Base-by-base conservation (phyloP, 2,113 vertebrate genomes). In the Takifugu flavidus region DNA sequence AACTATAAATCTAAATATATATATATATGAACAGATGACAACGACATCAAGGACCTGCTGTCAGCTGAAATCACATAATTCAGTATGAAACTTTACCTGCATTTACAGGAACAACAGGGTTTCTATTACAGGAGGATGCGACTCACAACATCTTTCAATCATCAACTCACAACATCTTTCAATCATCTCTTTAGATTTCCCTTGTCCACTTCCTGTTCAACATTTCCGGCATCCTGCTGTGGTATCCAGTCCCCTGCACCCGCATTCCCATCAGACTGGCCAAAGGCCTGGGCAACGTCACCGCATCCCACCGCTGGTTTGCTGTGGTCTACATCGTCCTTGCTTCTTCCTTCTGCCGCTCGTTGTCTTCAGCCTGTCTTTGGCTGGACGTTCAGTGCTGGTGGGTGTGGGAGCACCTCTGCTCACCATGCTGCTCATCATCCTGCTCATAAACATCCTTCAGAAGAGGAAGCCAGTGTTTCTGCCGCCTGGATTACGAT, bases 201-300 rank as follows among this genome's bases (percentile, higher is more conserved):
- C 86, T 99, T 29, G 96, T 95, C 67, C 96, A 99, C 87, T 95
- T 99, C 70, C 93, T 99, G 86, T 99, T 98, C 90, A 99, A 98
- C 75, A 51, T 98, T 71, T 93, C 94, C 0, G 96, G 96, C 56
- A 97, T 98, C 74, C 0, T 95, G 52, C 87, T 99, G 46, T 99
- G 93, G 92, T 99, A 98, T 69, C 94, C 95, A 0, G 62, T 99
- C 54, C 96, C 96, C 1, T 89, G 89, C 45, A 94, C 92, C 7
- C 93, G 96, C 11, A 0, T 98, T 50, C 96, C 96, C n/a, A 95
- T 99, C 75, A 88, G 87, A 34, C 56, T 98, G 80, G 72, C 85
- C 46, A 98, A 95, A 75, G 65, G 80, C 72, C 82, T 98, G 82
- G 96, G 96, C 26, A 86, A 84, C 59, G 65, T 91, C 82, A 94